Evolutionary conservation across 2,113 vertebrate genomes (phyloP).

Genomic region (Castor canadensis): DNA sequence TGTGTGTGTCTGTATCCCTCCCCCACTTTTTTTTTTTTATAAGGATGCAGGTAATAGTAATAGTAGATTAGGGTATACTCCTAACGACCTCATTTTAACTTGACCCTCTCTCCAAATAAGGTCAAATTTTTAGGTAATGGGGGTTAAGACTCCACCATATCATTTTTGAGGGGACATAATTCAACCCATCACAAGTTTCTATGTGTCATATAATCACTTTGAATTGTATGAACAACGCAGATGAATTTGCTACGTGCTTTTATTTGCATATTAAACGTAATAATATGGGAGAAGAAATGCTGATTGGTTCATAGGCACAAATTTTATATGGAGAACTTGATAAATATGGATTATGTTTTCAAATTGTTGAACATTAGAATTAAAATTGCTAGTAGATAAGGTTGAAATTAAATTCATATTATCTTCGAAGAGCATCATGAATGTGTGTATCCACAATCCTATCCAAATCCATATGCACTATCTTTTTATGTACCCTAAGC

Average conservation of each 20-base stretch:
- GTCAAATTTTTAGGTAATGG: background rate
- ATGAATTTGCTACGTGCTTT: background rate
- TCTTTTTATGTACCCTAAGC: background rate
- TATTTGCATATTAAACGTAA: background rate
- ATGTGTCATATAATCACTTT: background rate
- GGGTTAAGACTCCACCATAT: background rate
- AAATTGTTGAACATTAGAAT: conserved; percentile 5
- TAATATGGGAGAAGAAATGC: background rate
- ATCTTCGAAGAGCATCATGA: conserved; percentile 4
- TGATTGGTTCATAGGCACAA: background rate
- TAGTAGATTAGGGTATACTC: background rate
- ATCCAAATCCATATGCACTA: background rate
- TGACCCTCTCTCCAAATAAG: background rate
- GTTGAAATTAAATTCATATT: background rate
- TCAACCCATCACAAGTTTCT: background rate
- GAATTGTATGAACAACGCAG: background rate
- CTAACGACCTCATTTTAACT: background rate
- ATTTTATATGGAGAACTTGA: background rate
- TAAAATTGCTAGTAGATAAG: background rate
- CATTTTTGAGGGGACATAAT: background rate
- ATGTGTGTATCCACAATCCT: background rate
- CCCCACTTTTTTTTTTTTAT: background rate
- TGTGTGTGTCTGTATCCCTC: background rate
- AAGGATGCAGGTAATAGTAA: background rate
- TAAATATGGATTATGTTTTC: background rate